phyloP scores from a whole-genome alignment of 2,113 vertebrate species.

The Chaenocephalus aceratus region DNA sequence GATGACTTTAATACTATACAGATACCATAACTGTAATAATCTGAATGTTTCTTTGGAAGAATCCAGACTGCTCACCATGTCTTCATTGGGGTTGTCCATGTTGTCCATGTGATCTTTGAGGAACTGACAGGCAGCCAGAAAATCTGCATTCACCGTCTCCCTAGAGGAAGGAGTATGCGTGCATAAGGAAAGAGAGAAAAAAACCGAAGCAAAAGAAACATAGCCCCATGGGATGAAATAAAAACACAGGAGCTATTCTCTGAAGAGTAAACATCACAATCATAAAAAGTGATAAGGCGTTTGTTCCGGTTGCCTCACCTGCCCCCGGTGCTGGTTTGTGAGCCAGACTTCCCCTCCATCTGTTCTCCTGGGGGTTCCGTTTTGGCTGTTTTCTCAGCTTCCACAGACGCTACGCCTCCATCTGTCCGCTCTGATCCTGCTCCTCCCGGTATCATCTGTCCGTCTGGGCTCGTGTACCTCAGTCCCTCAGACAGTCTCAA shows the following conservation, averaged over 20 bases:
- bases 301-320: conserved; percentile 58
- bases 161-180: conserved; percentile 34
- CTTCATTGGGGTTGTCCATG: conserved; percentile 83
- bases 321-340: conserved; percentile 33
- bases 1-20: no score
- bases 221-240: neutral
- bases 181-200: neutral
- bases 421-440: conserved; percentile 46
- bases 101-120: conserved; percentile 89
- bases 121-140: conserved; percentile 87
- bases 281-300: conserved; percentile 6
- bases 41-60: neutral
- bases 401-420: conserved; percentile 38
- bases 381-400: conserved; percentile 51
- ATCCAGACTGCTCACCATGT: conserved; percentile 84
- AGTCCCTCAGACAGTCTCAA: conserved; percentile 16
- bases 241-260: neutral
- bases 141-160: conserved; percentile 84
- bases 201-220: neutral
- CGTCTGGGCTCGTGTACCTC: conserved; percentile 26
- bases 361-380: conserved; percentile 59
- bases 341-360: conserved; percentile 58
- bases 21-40: no score
- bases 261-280: neutral
- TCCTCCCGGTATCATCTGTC: conserved; percentile 34